Evolutionary conservation across 2,113 vertebrate genomes (phyloP), one percentile per base, ranked within the genome.

Genomic region (Alexandromys fortis): DNA sequence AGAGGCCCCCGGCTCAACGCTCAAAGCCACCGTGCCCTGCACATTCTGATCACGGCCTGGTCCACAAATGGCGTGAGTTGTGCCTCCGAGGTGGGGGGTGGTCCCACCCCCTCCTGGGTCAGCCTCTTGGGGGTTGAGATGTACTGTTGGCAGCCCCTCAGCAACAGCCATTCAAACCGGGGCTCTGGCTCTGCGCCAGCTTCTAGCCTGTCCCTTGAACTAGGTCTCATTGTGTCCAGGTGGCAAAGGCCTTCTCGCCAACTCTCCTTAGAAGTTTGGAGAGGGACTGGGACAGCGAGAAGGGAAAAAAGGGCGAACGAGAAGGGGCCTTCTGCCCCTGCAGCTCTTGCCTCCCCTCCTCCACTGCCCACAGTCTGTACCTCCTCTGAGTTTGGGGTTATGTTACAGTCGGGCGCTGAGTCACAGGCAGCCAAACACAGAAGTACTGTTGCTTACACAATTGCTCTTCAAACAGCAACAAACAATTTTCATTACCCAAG

Each of bases 211-310:
- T 79, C 63, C 76, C 86, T 93, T 1, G 26, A 93, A 91, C 94
- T 94, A 92, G 97, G 97, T 92, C 95, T 96, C 98, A 97, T 97
- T 98, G 97, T 97, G 92, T 95, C 97, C 98, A 97, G 97, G 98
- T 97, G 97, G 97, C 96, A 95, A 97, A 97, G 91, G 97, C 96
- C 97, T 96, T 96, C 96, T 97, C 19, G 14, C 89, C 96, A 96
- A 96, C 81, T 86, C 96, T 94, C 89, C 92, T 95, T 92, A 33
- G 33, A 97, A 94, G 92, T 92, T 91, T 96, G 38, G 82, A 91
- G 77, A 75, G 76, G 73, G 86, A 72, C 86, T 49, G 85, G 92
- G 92, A 93, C 86, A 86, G 91, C 16, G 78, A 92, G 73, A 75
- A 92, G 95, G 72, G 77, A 96, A 42, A 47, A n/a, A 10, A 67